Conservation (phyloP, 1,140 invertebrate genomes). For the Caenorhabditis remanei region DNA sequence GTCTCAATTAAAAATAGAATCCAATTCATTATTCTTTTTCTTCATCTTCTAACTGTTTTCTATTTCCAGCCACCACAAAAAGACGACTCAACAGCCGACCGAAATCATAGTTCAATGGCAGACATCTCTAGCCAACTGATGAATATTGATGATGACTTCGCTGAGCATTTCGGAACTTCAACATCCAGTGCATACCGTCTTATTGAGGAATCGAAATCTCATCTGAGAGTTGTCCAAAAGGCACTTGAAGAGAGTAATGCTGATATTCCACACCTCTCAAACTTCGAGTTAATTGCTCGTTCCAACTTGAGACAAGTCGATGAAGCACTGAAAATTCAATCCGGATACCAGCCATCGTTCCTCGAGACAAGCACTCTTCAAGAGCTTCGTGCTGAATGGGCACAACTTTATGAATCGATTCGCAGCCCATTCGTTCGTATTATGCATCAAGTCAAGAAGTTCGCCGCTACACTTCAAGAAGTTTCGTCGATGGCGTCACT, state of each 20-base stretch:
- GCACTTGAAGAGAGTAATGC: constrained; percentile 40
- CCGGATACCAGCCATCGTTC: constrained; percentile 22
- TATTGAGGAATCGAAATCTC: constrained; percentile 57
- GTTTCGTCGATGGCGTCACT: constrained; percentile 51
- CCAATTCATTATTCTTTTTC: not conserved
- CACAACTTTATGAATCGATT: constrained; percentile 22
- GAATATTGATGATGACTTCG: constrained; percentile 61
- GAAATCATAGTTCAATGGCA: not conserved
- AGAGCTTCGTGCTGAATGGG: constrained; percentile 53
- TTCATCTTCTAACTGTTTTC: not conserved
- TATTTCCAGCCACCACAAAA: constrained; percentile 61
- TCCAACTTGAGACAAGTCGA: constrained; percentile 63
- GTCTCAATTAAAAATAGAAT: not conserved
- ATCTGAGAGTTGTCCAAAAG: constrained; percentile 58
- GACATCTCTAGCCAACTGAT: constrained; percentile 43
- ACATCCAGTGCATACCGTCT: constrained; percentile 38
- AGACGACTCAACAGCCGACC: constrained; percentile 56
- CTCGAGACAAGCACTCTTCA: constrained; percentile 28
- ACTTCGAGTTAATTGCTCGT: constrained; percentile 54
- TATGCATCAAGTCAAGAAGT: constrained; percentile 46
- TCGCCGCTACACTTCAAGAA: constrained; percentile 25
- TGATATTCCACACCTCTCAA: constrained; percentile 46
- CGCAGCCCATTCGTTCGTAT: constrained; percentile 39
- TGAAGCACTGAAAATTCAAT: constrained; percentile 48
- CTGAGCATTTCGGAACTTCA: constrained; percentile 50